Evolutionary conservation across 2,797 vertebrate genomes (phyloP), one percentile per base, ranked within the genome.

Genomic region (Crax fasciolata): DNA sequence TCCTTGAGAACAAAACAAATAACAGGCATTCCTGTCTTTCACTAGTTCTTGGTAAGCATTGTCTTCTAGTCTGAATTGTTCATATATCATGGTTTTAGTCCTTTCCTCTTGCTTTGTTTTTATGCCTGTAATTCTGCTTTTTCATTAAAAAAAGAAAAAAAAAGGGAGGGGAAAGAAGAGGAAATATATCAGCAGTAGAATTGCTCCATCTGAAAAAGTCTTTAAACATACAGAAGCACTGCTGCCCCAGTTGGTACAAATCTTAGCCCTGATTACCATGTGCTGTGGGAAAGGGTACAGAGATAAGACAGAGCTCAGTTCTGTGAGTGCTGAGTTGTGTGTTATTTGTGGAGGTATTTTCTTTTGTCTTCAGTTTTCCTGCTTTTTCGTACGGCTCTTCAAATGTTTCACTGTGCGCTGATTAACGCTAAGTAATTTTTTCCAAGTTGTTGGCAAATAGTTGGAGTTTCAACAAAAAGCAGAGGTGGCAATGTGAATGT

Each of bases 61-160:
- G 88, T 99, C 77, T 96, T 99, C 98, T 98, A 98, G 98, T 85
- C 97, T 97, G 91, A 98, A 98, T 95, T 99, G 98, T 23, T 97
- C 97, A 48, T 95, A 97, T 67, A 98, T 87, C 51, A 68, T 87
- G 25, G 76, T 46, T 83, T 98, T 98, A 2, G 98, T 98, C 16
- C 39, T 81, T 1, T 68, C 10, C 48, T 98, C 96, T 35, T 97
- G 97, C 3, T 97, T 87, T 38, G 88, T 79, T 91, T 97, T 98
- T 24, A 99, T 98, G 63, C 77, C 79, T 93, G 98, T 98, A 0
- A 98, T 98, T 80, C 97, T 98, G 25, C 76, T 80, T 98, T 99
- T 30, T 1, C 19, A 51, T 72, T 65, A n/a, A 35, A 5, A 28
- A 63, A 59, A 48, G 6, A 52, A 10, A 52, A 67, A 61, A 83